Evolutionary conservation across 2,888 invertebrate species (phyloP).

Genomic region (Zaprionus bogoriensis): DNA sequence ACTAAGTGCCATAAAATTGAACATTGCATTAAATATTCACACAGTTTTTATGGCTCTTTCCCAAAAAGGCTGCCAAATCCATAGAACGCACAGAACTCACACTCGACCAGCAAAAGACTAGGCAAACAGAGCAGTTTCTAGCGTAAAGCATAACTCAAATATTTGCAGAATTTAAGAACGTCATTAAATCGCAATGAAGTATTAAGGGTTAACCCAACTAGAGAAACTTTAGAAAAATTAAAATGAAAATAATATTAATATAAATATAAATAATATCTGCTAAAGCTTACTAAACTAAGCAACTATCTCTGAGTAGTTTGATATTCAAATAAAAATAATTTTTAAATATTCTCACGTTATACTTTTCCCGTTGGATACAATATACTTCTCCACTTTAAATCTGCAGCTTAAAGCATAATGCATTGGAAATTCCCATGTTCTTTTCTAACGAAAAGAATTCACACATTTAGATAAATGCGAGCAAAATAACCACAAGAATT

Average conservation of each 20-base stretch:
- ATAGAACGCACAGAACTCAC: background rate
- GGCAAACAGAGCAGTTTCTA: slow-evolving; percentile 13
- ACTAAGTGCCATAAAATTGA: slow-evolving; percentile 44
- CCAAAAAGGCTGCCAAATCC: slow-evolving; percentile 1
- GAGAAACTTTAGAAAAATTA: background rate
- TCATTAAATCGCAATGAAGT: background rate
- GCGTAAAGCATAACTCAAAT: slow-evolving; percentile 7
- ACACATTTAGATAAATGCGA: background rate
- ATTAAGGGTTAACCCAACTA: background rate
- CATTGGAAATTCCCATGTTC: background rate
- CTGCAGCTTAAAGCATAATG: background rate
- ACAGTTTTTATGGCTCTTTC: slow-evolving; percentile 29
- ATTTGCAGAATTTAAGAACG: slow-evolving; percentile 11
- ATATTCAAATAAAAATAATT: background rate
- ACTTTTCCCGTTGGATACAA: no score
- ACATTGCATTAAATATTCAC: slow-evolving; percentile 27
- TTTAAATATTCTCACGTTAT: background rate
- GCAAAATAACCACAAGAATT: background rate
- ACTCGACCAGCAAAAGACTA: background rate
- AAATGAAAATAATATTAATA: background rate
- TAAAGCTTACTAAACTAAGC: no score
- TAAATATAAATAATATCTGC: background rate
- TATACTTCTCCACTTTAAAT: background rate
- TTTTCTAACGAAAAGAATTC: background rate
- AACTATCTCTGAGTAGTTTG: no score